Base-by-base conservation (phyloP, 92 coral and sea anemone species). In the Galaxea fascicularis region DNA sequence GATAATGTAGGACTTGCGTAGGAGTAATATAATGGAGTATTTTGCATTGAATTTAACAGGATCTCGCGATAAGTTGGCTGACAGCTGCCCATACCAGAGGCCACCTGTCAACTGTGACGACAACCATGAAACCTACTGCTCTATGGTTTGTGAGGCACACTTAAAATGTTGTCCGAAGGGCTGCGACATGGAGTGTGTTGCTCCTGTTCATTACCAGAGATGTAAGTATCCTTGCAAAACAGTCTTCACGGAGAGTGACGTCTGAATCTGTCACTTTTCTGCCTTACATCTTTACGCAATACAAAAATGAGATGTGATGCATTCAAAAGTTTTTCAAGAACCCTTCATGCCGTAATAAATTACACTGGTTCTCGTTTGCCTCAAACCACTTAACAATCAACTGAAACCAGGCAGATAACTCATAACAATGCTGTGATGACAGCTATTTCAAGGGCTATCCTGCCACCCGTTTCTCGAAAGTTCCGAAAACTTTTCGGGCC, bases 101-200 rank as follows among this genome's bases (percentile, higher is more conserved):
- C 86, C 86, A 56, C 11, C 70, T 21, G 71, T 58, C 9, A 44
- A 45, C 20, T 82, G 86, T 4, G 44, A 16, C 35, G 8, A 56
- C 29, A 67, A 53, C 0, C 77, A 56, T 22, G 44, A 41, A 39
- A 1, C 67, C 22, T 68, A 56, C 20, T 82, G 86, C n/a, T 54
- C 0, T 17, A 69, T 25, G 5, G 78, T 54, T 13, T 82, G 86
- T 16, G 45, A 22, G 41, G 12, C 67, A 20, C 16, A 77, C 7
- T 14, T 70, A 25, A 82, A 82, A 41, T 82, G 86, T 71, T 82
- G 78, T 17, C 28, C n/a, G 78, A 18, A 16, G 56, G 78, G 78
- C 4, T 82, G 86, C 21, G 46, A 26, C 4, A 70, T 4, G 24
- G 41, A 71, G 51, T 82, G 86, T 26, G 78, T 56, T n/a, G 30